These are phyloP conservation scores for Marasmarcha lunaedactyla DNA, from an alignment of 2,888 invertebrate genomes.

Conservation along the genomic window DNA sequence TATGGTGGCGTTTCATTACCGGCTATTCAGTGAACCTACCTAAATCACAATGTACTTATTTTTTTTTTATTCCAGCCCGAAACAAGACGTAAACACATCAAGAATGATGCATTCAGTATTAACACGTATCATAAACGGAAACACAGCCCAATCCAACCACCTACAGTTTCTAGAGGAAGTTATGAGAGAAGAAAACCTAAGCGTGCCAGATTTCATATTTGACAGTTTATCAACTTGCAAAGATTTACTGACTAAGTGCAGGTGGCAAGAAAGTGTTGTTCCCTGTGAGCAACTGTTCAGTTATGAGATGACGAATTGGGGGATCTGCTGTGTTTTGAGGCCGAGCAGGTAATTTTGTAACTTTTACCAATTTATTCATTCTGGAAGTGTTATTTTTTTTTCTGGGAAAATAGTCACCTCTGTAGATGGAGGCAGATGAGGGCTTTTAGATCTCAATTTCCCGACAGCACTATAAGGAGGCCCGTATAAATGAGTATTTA, in stretches of 20 bases:
- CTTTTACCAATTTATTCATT: neutral
- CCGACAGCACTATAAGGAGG: too few relatives aligned
- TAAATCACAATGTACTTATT: too few relatives aligned
- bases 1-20: too few relatives aligned
- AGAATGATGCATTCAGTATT: neutral
- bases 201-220: constrained; percentile 27
- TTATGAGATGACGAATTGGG: constrained; percentile 31
- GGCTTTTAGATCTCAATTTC: constrained; percentile 6
- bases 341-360: constrained; percentile 26
- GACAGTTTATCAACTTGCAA: constrained; percentile 28
- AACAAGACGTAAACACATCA: neutral
- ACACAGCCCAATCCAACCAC: constrained; percentile 19
- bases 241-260: constrained; percentile 27
- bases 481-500: too few relatives aligned
- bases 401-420: too few relatives aligned
- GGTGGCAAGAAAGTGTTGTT: constrained; percentile 27
- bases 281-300: constrained; percentile 33
- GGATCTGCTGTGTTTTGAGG: constrained; percentile 39
- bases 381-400: too few relatives aligned
- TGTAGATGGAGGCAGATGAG: too few relatives aligned
- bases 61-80: neutral
- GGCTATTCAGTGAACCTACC: too few relatives aligned
- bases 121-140: constrained; percentile 25
- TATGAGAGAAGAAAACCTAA: constrained; percentile 24
- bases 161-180: constrained; percentile 26